Base-by-base conservation (phyloP, 2,113 vertebrate genomes). In the Crocuta crocuta region DNA sequence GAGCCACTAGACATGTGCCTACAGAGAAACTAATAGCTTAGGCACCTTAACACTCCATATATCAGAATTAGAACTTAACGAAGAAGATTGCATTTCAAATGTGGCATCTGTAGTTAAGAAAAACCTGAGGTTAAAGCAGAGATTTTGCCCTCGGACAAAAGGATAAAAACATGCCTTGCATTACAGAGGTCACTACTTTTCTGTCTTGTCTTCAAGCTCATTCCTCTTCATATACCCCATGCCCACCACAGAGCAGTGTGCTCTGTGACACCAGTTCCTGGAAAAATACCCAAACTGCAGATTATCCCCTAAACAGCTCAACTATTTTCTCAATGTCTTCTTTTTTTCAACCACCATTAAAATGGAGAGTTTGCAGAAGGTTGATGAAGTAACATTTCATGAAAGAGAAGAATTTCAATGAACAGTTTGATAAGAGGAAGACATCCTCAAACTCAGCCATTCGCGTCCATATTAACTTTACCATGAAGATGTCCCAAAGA, bases 41-140 rank as follows among this genome's bases (percentile, higher is more conserved):
- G 10, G 16, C 31, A 31, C 19, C 16, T 58, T 43, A 23, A 74
- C 12, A 31, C 4, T 63, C 10, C 33, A 24, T 28, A 0, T 71
- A 28, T 43, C n/a, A 45, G 50, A 79, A 84, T 10, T 26, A 79
- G 19, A 58, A 65, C 19, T n/a, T 71, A 5, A 19, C 16, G 11
- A 94, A 83, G 63, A 33, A 85, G n/a, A 28, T 95, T 58, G 63
- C 26, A 58, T 65, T 39, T 86, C n/a, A n/a, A 65, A 39, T 50
- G n/a, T 4, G 26, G 13, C 12, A 17, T 28, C 50, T 13, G 24
- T 35, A 17, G 16, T 70, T 39, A 63, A 33, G 35, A 63, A 79
- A 35, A 84, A 86, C 8, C 26, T 74, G 8, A 63, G 26, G 63
- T 65, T 13, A 23, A 71, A 73, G 80, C 23, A 74, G 48, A 93